Evolutionary conservation across 2,113 vertebrate genomes (phyloP), one percentile per base, ranked within the genome.

Genomic region (Oenanthe melanoleuca): DNA sequence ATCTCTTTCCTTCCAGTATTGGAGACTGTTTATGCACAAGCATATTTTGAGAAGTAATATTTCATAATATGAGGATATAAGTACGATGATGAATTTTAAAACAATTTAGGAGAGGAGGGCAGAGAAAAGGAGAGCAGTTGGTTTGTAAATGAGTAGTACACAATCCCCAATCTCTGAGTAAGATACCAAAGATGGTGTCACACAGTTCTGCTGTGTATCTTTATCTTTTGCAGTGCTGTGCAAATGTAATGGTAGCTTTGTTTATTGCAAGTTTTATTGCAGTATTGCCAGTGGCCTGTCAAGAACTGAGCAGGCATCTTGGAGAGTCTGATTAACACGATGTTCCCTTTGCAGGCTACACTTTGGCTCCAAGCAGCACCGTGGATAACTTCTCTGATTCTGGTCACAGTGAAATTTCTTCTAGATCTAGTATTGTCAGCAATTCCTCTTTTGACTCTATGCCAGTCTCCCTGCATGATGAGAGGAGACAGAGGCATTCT

Each of bases 371-470:
- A 69, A 98, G 98, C 56, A 97, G 99, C 71, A 98, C 98, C 0
- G 98, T 98, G 86, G 99, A 99, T 94, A 98, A 99, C 91, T 99
- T 99, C 86, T 99, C 99, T 1, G 99, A 99, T 97, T 99, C 99
- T 16, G 99, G 99, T 40, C 99, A 99, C 98, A 99, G 99, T 55
- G 99, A 99, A 97, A 99, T 99, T 95, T 99, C 99, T 49, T 99
- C 99, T 15, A 98, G 99, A 89, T 99, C 99, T 96, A 99, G 99
- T 89, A 99, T 99, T 53, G 98, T 99, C 97, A 99, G 99, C 97
- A 99, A 99, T 97, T 99, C 99, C 15, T 99, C 99, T 34, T 99
- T 99, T 92, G 99, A 99, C 96, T 98, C 99, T 40, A 96, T 98
- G 80, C 97, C 98, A 38, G 97, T 97, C 37, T 91, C 97, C 14